Percentiles rank a stretch among this genome's conserved stretches.
Conservation (phyloP, 2,888 invertebrate genomes). For the Euclidia mi region DNA sequence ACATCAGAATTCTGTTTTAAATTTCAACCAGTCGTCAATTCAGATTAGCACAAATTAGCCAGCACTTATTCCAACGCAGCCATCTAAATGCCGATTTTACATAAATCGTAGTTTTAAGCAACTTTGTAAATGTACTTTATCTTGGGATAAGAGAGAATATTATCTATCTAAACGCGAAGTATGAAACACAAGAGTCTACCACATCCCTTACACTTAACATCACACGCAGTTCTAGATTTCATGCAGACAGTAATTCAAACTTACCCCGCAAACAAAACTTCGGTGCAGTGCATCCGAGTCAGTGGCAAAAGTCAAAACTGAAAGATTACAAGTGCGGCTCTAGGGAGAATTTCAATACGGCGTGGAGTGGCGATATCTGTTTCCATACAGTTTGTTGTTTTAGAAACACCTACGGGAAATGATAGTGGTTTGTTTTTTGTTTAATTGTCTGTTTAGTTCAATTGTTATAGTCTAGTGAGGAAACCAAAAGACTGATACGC, state of each 20-base stretch:
- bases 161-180: background rate
- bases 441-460: too few species aligned
- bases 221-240: slow-evolving; percentile 20
- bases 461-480: too few species aligned
- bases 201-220: slow-evolving; percentile 9
- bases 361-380: slow-evolving; percentile 18
- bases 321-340: slow-evolving; percentile 43
- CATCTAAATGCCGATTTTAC: too few species aligned
- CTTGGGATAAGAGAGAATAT: too few species aligned
- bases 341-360: slow-evolving; percentile 40
- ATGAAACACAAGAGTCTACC: background rate
- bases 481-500: too few species aligned
- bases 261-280: slow-evolving; percentile 37
- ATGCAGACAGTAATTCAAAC: slow-evolving; percentile 34
- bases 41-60: too few species aligned
- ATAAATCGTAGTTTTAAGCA: too few species aligned
- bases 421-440: background rate
- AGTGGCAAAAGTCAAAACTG: slow-evolving; percentile 44
- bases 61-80: too few species aligned
- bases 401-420: slow-evolving; percentile 17
- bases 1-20: too few species aligned
- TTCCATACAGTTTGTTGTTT: slow-evolving; percentile 28
- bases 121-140: too few species aligned
- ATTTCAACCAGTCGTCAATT: too few species aligned
- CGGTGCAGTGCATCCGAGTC: slow-evolving; percentile 6